Evolutionary conservation across 2,113 vertebrate genomes (phyloP), one percentile per base, ranked within the genome.

Genomic region (Erythrolamprus reginae): DNA sequence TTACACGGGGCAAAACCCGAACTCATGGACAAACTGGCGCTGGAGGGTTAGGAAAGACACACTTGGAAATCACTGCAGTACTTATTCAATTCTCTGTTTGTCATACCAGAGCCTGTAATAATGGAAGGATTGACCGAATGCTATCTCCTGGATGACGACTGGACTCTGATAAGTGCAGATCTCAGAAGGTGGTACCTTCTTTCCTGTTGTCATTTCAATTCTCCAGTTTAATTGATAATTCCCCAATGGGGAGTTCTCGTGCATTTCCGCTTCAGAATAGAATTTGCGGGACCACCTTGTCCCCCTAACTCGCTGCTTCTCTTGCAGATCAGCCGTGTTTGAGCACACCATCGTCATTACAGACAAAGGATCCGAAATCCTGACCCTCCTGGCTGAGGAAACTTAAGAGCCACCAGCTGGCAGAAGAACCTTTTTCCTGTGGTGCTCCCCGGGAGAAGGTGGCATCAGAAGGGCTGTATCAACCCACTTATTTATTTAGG

Each of bases 311-410:
- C 15, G 93, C 26, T 2, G 6, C 48, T 52, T 51, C 6, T 97
- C 15, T 98, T 98, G 97, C 96, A 98, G 97, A 96, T 96, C 97
- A 10, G 99, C 99, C n/a, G 97, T 97, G 95, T 99, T 99, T 93
- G 99, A 99, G 92, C 99, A 99, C 95, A 99, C 98, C 0, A 92
- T 99, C 89, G 97, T 98, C 90, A 97, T 99, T 96, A 98, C 98
- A 15, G 96, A 98, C 13, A 89, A 97, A n/a, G 98, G 98, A 70
- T 98, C 97, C 90, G 97, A 99, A 94, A 97, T 99, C 96, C 97
- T 99, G 86, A 99, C 99, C 91, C 97, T 97, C 95, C 95, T 98
- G 84, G 94, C 96, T 45, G 97, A 98, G 53, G 98, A 99, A 93
- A 92, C 95, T 24, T 61, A 92, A 82, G 85, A 47, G 28, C 84